phyloP scores from a whole-genome alignment of 2,113 vertebrate species.

The Baryphthengus martii region DNA sequence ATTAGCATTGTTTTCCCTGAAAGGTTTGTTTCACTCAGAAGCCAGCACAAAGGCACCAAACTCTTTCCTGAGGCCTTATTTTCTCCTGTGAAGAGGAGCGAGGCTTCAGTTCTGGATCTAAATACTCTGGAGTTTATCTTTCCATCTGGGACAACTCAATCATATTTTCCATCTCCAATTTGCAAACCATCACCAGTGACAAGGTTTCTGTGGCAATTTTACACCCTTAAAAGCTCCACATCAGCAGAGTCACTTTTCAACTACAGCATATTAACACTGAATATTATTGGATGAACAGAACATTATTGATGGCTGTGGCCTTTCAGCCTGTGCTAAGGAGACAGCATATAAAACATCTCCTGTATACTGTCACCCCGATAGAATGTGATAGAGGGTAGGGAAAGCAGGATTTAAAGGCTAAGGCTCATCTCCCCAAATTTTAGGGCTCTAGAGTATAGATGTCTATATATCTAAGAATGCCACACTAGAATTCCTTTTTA shows the following conservation, averaged over 20 bases:
- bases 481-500: not conserved
- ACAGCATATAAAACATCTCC: not conserved
- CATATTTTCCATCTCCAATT: not conserved
- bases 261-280: not conserved
- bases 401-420: not conserved
- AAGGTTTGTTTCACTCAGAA: conserved; percentile 33
- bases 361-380: not conserved
- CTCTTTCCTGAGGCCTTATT: not conserved
- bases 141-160: not conserved
- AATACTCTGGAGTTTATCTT: not conserved
- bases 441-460: not conserved
- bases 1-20: conserved; percentile 29
- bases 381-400: not conserved
- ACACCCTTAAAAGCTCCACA: not conserved
- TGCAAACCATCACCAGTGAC: not conserved
- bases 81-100: not conserved
- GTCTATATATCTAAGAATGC: not conserved
- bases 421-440: not conserved
- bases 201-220: not conserved
- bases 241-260: not conserved
- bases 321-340: not conserved
- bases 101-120: not conserved
- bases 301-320: not conserved
- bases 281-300: not conserved
- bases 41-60: not conserved